Evolutionary conservation across 2,113 vertebrate genomes (phyloP).

Genomic region (Mormyrus lacerda): DNA sequence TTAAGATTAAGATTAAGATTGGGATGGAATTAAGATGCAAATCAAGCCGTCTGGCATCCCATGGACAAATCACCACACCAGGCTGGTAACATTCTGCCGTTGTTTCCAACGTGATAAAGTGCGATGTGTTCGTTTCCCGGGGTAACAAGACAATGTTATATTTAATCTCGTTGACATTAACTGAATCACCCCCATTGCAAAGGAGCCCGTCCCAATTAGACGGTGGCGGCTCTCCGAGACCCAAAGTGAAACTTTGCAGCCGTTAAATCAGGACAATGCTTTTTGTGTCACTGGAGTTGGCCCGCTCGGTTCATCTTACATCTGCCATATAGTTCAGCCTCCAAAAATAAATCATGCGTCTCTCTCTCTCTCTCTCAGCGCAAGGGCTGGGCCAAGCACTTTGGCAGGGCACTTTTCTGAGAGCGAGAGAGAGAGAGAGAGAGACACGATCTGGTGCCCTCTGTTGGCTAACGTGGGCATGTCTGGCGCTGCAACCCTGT

Average conservation of each 20-base stretch:
- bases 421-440: too few relatives aligned
- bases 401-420: constrained; percentile 41
- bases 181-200: constrained; percentile 39
- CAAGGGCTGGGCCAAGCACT: constrained; percentile 51
- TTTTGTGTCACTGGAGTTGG: constrained; percentile 59
- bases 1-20: neutral
- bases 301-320: constrained; percentile 43
- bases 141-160: constrained; percentile 36
- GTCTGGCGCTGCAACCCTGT: neutral
- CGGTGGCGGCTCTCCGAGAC: constrained; percentile 45
- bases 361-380: constrained; percentile 49
- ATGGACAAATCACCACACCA: constrained; percentile 51
- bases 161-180: constrained; percentile 41
- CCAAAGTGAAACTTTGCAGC: constrained; percentile 49
- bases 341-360: constrained; percentile 59
- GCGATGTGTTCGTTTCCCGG: constrained; percentile 19
- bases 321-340: constrained; percentile 48
- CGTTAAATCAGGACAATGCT: constrained; percentile 64
- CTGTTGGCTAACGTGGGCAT: constrained; percentile 29
- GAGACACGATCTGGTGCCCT: constrained; percentile 26
- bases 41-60: constrained; percentile 39
- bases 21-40: constrained; percentile 25
- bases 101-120: constrained; percentile 22
- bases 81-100: constrained; percentile 38
- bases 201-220: constrained; percentile 45